Conservation (phyloP, 2,113 vertebrate species). For the Symphodus melops region DNA sequence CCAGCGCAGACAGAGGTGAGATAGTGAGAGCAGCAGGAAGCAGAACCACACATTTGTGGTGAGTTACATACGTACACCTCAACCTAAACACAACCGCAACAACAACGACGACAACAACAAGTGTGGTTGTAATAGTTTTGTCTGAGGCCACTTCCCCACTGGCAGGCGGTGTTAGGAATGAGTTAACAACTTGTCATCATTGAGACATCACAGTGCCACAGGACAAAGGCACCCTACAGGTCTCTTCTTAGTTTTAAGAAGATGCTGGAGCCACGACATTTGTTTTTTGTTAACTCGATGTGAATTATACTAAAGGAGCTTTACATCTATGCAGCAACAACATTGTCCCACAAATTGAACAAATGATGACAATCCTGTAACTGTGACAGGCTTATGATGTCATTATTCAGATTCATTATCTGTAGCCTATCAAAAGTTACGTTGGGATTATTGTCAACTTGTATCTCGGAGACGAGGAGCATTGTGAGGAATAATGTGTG, state of each 20-base stretch:
- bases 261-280: background rate
- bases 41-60: conserved; percentile 24
- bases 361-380: too few relatives aligned
- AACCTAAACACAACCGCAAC: background rate
- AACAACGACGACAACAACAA: conserved; percentile 13
- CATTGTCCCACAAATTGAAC: too few relatives aligned
- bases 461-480: too few relatives aligned
- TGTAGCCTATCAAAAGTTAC: too few relatives aligned
- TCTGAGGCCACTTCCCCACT: conserved; percentile 18
- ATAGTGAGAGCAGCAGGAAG: conserved; percentile 15
- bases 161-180: conserved; percentile 40
- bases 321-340: too few relatives aligned
- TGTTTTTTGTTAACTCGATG: too few relatives aligned
- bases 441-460: too few relatives aligned
- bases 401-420: too few relatives aligned
- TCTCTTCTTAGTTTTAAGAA: background rate
- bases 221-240: conserved; percentile 7
- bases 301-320: too few relatives aligned
- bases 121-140: conserved; percentile 12
- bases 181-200: conserved; percentile 58
- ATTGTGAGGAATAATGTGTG: background rate
- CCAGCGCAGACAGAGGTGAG: conserved; percentile 78
- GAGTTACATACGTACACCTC: conserved; percentile 11
- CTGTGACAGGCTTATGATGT: too few relatives aligned
- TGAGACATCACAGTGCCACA: conserved; percentile 39